Percentiles rank a stretch among this genome's conserved stretches.
phyloP scores from a whole-genome alignment of 2,888 invertebrate species.

The Laspeyria flexula region DNA sequence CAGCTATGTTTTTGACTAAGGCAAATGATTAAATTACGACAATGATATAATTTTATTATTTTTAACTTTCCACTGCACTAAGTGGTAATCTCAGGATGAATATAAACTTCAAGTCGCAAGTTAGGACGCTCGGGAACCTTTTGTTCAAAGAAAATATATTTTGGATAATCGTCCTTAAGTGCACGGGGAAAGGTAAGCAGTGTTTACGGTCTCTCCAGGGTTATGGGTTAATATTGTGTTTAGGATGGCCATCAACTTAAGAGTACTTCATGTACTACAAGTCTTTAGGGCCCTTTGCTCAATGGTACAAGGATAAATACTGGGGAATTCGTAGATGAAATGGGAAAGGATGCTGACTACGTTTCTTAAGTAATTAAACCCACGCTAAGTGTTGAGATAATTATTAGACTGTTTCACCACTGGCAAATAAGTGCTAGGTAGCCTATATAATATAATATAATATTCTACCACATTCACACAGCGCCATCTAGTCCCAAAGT shows the following conservation, averaged over 20 bases:
- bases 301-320: neutral
- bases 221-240: constrained; percentile 12
- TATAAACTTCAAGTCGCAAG: neutral
- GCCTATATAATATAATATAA: no score
- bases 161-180: constrained; percentile 14
- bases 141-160: constrained; percentile 5
- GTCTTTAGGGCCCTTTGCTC: neutral
- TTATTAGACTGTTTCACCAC: no score
- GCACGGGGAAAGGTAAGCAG: constrained; percentile 11
- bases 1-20: no score
- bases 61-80: no score
- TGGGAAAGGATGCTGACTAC: no score
- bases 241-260: constrained; percentile 7
- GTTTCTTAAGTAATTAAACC: no score
- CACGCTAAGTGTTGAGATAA: no score
- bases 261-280: neutral
- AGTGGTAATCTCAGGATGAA: neutral
- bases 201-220: constrained; percentile 7
- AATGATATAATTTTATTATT: no score
- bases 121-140: constrained; percentile 1
- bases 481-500: no score
- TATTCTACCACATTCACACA: no score
- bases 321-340: neutral
- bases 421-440: no score
- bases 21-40: no score